Evolutionary conservation across 2,888 invertebrate species (phyloP).

Genomic region (Pollenia amentaria): DNA sequence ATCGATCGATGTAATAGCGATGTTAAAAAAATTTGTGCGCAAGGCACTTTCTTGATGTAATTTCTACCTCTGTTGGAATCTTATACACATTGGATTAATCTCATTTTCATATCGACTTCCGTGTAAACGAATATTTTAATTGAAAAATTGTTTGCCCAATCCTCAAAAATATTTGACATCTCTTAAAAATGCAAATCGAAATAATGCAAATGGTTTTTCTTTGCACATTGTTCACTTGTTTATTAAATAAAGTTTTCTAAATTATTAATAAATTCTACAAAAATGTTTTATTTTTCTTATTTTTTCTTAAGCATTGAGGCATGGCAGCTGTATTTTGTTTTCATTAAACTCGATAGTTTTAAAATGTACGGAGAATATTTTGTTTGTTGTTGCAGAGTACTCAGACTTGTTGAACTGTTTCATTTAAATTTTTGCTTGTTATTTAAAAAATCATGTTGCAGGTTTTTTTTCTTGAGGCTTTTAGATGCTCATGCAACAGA

Average conservation of each 20-base stretch:
- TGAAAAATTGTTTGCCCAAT: too few species aligned
- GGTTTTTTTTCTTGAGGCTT: not conserved
- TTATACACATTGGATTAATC: too few species aligned
- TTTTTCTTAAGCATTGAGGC: constrained; percentile 23
- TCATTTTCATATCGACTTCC: too few species aligned
- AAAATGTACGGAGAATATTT: not conserved
- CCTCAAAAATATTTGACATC: too few species aligned
- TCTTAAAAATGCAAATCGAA: not conserved
- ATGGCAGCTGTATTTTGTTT: constrained; percentile 64
- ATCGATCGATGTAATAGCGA: too few species aligned
- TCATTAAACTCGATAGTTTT: constrained; percentile 22
- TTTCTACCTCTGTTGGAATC: too few species aligned
- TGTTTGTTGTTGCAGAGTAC: not conserved
- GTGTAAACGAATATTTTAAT: too few species aligned
- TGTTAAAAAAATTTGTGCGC: too few species aligned
- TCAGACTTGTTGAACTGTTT: not conserved
- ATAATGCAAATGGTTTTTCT: constrained; percentile 20
- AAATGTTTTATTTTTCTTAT: not conserved
- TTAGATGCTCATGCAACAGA: constrained; percentile 4
- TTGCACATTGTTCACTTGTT: not conserved
- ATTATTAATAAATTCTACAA: not conserved
- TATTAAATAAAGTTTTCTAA: not conserved
- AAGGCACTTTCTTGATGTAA: too few species aligned
- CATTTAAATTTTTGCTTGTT: constrained; percentile 52
- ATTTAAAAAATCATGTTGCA: constrained; percentile 35